These are phyloP conservation scores for Channa maculata DNA, from an alignment of 2,113 vertebrate genomes.

Conservation along the genomic window DNA sequence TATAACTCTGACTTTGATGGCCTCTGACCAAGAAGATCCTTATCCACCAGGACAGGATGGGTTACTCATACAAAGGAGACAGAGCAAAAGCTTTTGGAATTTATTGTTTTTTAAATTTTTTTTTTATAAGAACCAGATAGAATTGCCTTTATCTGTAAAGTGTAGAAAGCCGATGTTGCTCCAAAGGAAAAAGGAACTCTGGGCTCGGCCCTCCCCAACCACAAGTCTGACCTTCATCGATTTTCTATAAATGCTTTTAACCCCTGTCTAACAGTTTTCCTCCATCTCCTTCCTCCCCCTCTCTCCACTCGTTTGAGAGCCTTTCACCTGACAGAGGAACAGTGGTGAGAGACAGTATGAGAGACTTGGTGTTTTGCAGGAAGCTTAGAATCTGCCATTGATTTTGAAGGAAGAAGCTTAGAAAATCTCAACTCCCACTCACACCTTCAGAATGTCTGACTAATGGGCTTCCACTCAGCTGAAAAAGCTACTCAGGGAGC, in stretches of 20 bases:
- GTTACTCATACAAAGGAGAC: slow-evolving; percentile 15
- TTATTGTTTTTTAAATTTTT: slow-evolving; percentile 29
- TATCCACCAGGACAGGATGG: slow-evolving; percentile 19
- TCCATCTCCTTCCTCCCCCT: slow-evolving; percentile 4
- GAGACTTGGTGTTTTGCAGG: slow-evolving; percentile 15
- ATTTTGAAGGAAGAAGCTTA: slow-evolving; percentile 37
- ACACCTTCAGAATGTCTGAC: slow-evolving; percentile 57
- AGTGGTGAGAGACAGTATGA: neutral
- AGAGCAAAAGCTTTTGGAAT: slow-evolving; percentile 20
- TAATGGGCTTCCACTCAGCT: slow-evolving; percentile 69
- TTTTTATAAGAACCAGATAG: slow-evolving; percentile 27
- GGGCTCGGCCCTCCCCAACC: slow-evolving; percentile 22
- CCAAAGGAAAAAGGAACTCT: neutral
- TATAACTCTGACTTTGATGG: neutral
- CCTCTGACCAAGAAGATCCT: slow-evolving; percentile 12
- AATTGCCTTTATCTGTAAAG: slow-evolving; percentile 39
- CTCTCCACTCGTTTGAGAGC: slow-evolving; percentile 26
- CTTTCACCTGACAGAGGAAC: slow-evolving; percentile 26
- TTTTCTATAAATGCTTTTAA: slow-evolving; percentile 63
- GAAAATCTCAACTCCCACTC: slow-evolving; percentile 71
- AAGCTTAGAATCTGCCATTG: slow-evolving; percentile 45
- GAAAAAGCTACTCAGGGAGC: slow-evolving; percentile 58
- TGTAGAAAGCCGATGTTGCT: slow-evolving; percentile 44
- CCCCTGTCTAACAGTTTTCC: slow-evolving; percentile 19
- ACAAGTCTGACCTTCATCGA: slow-evolving; percentile 59